These are phyloP conservation scores for Dysdera silvatica DNA, from an alignment of 1,140 invertebrate species.

Conservation along the genomic window DNA sequence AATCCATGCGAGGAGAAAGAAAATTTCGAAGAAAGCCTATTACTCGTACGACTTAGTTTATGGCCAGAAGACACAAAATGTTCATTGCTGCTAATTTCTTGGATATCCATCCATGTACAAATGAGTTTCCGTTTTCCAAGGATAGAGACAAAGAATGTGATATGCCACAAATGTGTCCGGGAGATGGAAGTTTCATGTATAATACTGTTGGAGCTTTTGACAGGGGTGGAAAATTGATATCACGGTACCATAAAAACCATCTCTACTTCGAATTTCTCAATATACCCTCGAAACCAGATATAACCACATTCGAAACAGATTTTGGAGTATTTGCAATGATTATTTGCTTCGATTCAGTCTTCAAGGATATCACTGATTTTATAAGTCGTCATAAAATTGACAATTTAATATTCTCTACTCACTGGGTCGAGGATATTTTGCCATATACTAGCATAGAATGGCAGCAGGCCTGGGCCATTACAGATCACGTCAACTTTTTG, in stretches of 20 bases:
- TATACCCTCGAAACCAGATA: constrained; percentile 46
- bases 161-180: constrained; percentile 32
- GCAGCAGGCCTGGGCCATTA: constrained; percentile 50
- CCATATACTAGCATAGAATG: constrained; percentile 52
- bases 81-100: constrained; percentile 39
- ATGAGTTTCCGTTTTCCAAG: background rate
- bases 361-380: constrained; percentile 47
- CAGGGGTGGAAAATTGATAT: constrained; percentile 50
- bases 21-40: background rate
- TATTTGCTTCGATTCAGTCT: constrained; percentile 67
- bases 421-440: constrained; percentile 64
- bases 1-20: constrained; percentile 14
- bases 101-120: background rate
- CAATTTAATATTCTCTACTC: constrained; percentile 61
- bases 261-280: constrained; percentile 55
- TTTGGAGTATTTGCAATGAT: constrained; percentile 58
- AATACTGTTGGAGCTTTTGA: constrained; percentile 70
- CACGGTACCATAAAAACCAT: constrained; percentile 67
- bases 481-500: constrained; percentile 51
- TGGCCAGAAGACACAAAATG: constrained; percentile 12
- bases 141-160: background rate
- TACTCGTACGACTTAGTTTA: constrained; percentile 3
- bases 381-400: constrained; percentile 50
- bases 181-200: constrained; percentile 49
- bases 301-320: constrained; percentile 53